These are phyloP conservation scores for Drosophila engyochracea DNA, from an alignment of 2,888 invertebrate genomes.

Conservation along the genomic window DNA sequence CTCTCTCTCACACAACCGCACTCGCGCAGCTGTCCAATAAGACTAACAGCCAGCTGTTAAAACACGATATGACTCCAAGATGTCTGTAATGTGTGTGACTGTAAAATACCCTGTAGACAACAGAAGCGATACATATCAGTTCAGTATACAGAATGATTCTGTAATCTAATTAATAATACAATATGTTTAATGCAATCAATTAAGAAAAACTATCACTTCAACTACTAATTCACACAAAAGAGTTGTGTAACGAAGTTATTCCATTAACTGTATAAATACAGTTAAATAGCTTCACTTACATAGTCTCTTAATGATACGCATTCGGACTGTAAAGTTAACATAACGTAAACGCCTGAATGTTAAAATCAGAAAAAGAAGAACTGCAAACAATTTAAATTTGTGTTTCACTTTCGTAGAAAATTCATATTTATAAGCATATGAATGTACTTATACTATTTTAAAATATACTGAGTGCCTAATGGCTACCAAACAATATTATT, in stretches of 20 bases:
- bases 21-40: slow-evolving; percentile 62
- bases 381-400: neutral
- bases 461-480: neutral
- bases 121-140: neutral
- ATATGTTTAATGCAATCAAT: neutral
- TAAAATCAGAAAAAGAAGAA: slow-evolving; percentile 7
- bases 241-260: neutral
- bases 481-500: neutral
- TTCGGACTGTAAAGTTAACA: slow-evolving; percentile 17
- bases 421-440: neutral
- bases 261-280: neutral
- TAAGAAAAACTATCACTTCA: neutral
- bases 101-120: slow-evolving; percentile 24
- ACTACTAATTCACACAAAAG: neutral
- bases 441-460: too few relatives aligned
- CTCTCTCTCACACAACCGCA: slow-evolving; percentile 44
- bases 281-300: neutral
- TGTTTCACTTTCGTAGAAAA: neutral
- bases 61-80: slow-evolving; percentile 3
- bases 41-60: slow-evolving; percentile 61
- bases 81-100: slow-evolving; percentile 13
- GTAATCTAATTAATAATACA: too few relatives aligned
- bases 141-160: too few relatives aligned
- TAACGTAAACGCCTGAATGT: slow-evolving; percentile 5
- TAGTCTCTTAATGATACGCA: neutral